A percentile compares a stretch with the other conserved stretches of the same genome.
These are phyloP conservation scores for Garra rufa DNA, from an alignment of 2,113 vertebrate genomes.

Conservation along the genomic window DNA sequence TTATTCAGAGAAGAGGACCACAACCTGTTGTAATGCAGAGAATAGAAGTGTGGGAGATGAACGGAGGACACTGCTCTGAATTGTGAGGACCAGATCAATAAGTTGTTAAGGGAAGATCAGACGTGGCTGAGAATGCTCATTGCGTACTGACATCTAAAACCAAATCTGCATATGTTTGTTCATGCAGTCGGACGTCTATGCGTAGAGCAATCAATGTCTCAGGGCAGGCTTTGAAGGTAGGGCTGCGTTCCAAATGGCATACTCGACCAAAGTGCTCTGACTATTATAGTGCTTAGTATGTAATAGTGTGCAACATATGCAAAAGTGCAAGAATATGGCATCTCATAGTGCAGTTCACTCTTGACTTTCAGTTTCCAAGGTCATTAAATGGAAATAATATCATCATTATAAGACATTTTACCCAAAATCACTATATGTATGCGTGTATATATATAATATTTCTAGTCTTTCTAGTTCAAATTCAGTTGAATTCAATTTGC, in stretches of 20 bases:
- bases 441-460: too few relatives aligned
- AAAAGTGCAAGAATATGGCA: neutral
- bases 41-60: constrained; percentile 50
- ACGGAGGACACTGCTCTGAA: constrained; percentile 66
- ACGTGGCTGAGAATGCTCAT: constrained; percentile 62
- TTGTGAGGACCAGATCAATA: constrained; percentile 78
- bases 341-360: neutral
- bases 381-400: too few relatives aligned
- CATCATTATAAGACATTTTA: too few relatives aligned
- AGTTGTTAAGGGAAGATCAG: constrained; percentile 70
- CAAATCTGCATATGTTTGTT: constrained; percentile 38
- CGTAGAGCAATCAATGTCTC: constrained; percentile 21
- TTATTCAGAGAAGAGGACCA: constrained; percentile 46
- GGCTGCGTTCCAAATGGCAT: neutral
- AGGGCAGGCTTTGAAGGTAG: neutral
- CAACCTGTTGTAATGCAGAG: constrained; percentile 71
- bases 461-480: too few relatives aligned
- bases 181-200: constrained; percentile 1
- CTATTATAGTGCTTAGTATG: neutral
- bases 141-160: constrained; percentile 58
- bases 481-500: too few relatives aligned
- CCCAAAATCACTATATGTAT: too few relatives aligned
- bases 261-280: neutral
- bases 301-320: neutral
- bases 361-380: neutral